Percentiles rank a stretch among this genome's conserved stretches.
phyloP scores from a whole-genome alignment of 1,140 invertebrate species.

The Dysdera silvatica region DNA sequence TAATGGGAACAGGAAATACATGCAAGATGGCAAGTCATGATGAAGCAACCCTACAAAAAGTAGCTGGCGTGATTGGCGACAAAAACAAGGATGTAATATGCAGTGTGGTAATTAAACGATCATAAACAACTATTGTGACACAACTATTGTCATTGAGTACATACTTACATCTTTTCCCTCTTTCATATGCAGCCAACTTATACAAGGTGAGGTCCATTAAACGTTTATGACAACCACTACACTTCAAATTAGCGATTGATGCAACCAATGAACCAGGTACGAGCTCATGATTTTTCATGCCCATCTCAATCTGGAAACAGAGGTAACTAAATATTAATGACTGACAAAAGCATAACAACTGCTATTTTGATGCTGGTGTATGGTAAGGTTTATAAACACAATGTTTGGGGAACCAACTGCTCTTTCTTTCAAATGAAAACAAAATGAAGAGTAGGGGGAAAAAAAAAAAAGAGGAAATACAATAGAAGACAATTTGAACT shows the following conservation, averaged over 20 bases:
- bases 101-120: background rate
- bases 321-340: slow-evolving; percentile 16
- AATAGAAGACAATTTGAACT: background rate
- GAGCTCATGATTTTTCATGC: slow-evolving; percentile 98
- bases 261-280: slow-evolving; percentile 81
- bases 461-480: background rate
- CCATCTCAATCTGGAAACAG: slow-evolving; percentile 85
- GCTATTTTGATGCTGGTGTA: background rate
- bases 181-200: slow-evolving; percentile 79
- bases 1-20: no score
- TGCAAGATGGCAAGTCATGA: no score
- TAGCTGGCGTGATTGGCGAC: no score
- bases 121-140: slow-evolving; percentile 12
- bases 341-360: background rate
- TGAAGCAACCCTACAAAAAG: no score
- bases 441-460: background rate
- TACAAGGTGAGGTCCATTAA: slow-evolving; percentile 85
- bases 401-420: background rate
- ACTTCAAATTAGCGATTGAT: slow-evolving; percentile 85
- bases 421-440: background rate
- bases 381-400: background rate
- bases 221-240: slow-evolving; percentile 88
- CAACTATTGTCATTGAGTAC: background rate
- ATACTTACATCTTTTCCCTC: slow-evolving; percentile 79
- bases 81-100: no score